Base-by-base conservation (phyloP, 2,888 invertebrate genomes). In the Ophion slaviceki region DNA sequence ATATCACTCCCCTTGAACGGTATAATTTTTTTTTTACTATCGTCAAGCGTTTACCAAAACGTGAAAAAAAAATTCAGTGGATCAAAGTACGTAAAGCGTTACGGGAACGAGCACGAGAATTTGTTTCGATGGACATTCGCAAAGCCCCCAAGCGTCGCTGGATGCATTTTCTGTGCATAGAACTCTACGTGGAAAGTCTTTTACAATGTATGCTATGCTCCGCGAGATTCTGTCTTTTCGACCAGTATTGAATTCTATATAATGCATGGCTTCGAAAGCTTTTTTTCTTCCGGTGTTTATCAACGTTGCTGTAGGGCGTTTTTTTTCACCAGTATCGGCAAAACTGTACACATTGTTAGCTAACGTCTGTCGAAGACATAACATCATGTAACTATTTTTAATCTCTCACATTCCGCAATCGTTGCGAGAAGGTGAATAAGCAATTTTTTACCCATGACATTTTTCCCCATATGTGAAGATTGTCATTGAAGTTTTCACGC, bases 111-210 rank as follows among this genome's bases (percentile, higher is more conserved):
- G 24, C n/a, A 67, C 45, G 45, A 72, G 68, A 47, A 62, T 80
- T 75, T 66, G 72, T 59, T 80, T 47, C 83, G 80, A 61, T 77
- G 72, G 62, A 80, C 70, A 86, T 67, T 82, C 71, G 57, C 53
- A 76, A 67, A 67, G 70, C 79, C 45, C 40, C 53, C 78, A 68
- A 75, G 82, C 57, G n/a, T 64, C 61, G 67, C 17, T n/a, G 24
- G 36, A 62, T 61, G 61, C n/a, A 81, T 59, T 68, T 80, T 80
- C 64, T 57, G n/a, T 80, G 36, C 40, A 57, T 59, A n/a, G 36
- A 72, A 45, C 45, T 74, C 28, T 74, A 20, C 40, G 76, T 68
- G 59, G 40, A 79, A 76, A 82, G 61, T 66, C n/a, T 82, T 72
- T 61, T 70, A 85, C 64, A 85, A 76, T 76, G 57, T 76, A 10